Evolutionary conservation across 2,113 vertebrate species (phyloP), one percentile per base, ranked within the genome.

Genomic region (Anolis carolinensis): DNA sequence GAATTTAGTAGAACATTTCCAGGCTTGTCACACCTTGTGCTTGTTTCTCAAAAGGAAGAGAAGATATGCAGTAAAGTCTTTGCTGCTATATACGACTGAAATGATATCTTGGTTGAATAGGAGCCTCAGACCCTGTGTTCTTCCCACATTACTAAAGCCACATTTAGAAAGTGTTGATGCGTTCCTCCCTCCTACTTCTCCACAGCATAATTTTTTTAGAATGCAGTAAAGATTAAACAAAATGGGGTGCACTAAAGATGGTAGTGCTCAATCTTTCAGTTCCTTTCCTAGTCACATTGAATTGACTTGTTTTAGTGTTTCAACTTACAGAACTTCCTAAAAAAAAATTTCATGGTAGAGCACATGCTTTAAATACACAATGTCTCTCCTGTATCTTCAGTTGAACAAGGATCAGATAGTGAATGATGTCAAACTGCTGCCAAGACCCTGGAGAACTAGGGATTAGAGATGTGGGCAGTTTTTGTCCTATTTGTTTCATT

Each of bases 1-100:
- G 30, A 65, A 30, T 87, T 89, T 81, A 0, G 7, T 55, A 83
- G 83, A 91, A 74, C 34, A 55, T 75, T 59, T 78, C 72, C n/a
- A 74, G 59, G 23, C 78, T 67, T 50, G 82, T 79, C 36, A 21
- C 36, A 14, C n/a, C 59, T 73, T 74, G 55, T n/a, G 39, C 20
- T 82, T 18, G 7, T 18, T 52, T 62, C 79, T 70, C 72, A 63
- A 25, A 78, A 44, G n/a, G 85, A 86, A 25, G 32, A 13, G 8
- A 76, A 81, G 1, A 48, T 34, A 87, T 50, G 6, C 7, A 50
- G 21, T 80, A 65, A 74, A 48, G 4, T 63, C 39, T 59, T 63
- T 65, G 8, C 71, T 83, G 55, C 65, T 48, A 63, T 27, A 20
- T 34, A 8, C 70, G 65, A 27, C n/a, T 50, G 32, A 65, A 81